Evolutionary conservation across 1,140 invertebrate genomes (phyloP).

Genomic region (Aphelenchoides fujianensis): DNA sequence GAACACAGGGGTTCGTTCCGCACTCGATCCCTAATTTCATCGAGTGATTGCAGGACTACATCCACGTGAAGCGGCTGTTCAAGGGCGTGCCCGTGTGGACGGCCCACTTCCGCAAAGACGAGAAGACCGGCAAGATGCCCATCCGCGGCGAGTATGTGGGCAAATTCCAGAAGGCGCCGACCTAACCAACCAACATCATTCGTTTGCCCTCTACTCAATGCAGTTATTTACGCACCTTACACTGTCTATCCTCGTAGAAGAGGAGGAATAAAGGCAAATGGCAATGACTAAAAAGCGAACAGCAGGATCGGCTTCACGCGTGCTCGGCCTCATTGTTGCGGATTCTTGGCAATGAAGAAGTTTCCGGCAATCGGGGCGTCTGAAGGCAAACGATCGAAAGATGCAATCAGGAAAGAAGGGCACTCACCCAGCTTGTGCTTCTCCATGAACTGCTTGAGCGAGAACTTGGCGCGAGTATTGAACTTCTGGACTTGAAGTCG

Average conservation of each 20-base stretch:
- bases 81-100: constrained; percentile 88
- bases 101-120: constrained; percentile 80
- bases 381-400: constrained; percentile 20
- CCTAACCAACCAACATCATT: no score
- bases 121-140: constrained; percentile 65
- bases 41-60: no score
- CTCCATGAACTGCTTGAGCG: constrained; percentile 58
- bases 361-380: constrained; percentile 59
- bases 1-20: constrained; percentile 72
- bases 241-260: no score
- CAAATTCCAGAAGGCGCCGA: no score
- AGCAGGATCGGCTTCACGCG: no score
- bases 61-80: constrained; percentile 81
- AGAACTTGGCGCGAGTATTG: constrained; percentile 55
- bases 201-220: no score
- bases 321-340: constrained; percentile 46
- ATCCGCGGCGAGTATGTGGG: constrained; percentile 27
- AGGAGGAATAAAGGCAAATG: no score
- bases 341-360: constrained; percentile 58
- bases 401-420: not conserved
- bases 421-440: constrained; percentile 58
- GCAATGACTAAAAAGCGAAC: no score
- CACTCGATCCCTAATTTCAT: no score
- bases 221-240: no score
- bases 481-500: constrained; percentile 57